A percentile compares a stretch with the other conserved stretches of the same genome.
These are phyloP conservation scores for Podarcis cretensis DNA, from an alignment of 2,113 vertebrate species.

Conservation along the genomic window DNA sequence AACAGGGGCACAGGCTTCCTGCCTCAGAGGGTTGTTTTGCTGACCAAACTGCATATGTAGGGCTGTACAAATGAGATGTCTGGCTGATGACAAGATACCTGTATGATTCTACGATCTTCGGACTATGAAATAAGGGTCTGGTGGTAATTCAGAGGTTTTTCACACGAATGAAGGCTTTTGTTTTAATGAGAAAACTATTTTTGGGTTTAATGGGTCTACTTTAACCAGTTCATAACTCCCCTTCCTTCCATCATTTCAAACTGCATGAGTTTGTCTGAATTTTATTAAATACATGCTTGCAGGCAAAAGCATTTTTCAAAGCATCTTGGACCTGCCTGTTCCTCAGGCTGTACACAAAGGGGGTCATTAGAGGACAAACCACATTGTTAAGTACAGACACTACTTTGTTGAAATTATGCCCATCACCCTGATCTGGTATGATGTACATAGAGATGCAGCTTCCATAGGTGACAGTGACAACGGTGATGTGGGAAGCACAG, in stretches of 20 bases:
- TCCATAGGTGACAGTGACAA: constrained; percentile 41
- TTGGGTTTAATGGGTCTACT: too few species aligned
- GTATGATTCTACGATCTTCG: too few species aligned
- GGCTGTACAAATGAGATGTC: too few species aligned
- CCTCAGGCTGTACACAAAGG: constrained; percentile 38
- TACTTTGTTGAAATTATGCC: neutral
- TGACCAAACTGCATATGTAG: too few species aligned
- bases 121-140: too few species aligned
- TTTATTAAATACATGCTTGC: neutral
- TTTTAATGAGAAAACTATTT: too few species aligned
- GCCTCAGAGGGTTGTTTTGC: too few species aligned
- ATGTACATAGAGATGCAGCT: constrained; percentile 41
- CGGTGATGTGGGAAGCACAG: constrained; percentile 54
- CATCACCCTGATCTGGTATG: neutral
- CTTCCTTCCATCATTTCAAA: neutral
- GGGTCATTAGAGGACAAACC: constrained; percentile 22
- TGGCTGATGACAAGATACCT: too few species aligned
- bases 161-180: too few species aligned
- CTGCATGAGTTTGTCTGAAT: neutral
- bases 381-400: constrained; percentile 37
- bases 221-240: too few species aligned
- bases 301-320: neutral
- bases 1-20: too few species aligned
- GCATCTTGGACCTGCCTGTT: constrained; percentile 40
- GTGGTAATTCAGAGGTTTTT: too few species aligned